Conservation (phyloP, 2,888 invertebrate species). For the Aphidius colemani region DNA sequence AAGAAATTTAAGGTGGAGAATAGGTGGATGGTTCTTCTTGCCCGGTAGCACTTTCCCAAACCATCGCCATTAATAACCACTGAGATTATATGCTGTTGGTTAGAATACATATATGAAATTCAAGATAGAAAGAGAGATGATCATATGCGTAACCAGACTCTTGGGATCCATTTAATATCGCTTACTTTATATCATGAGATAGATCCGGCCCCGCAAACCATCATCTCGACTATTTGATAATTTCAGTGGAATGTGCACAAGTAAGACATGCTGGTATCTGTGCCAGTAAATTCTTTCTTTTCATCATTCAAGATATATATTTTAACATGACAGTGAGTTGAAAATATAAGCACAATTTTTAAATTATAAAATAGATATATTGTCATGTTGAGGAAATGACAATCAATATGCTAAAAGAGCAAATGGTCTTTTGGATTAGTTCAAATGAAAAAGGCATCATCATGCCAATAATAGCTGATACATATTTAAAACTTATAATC, state of each 20-base stretch:
- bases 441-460: no score
- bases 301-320: no score
- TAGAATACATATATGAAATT: slow-evolving; percentile 21
- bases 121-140: slow-evolving; percentile 27
- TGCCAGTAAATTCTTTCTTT: not conserved
- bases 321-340: no score
- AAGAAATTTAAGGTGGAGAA: slow-evolving; percentile 33
- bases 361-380: no score
- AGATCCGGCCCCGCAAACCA: slow-evolving; percentile 30
- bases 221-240: slow-evolving; percentile 48
- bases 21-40: slow-evolving; percentile 43
- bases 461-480: no score
- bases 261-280: slow-evolving; percentile 2
- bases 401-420: no score
- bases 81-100: slow-evolving; percentile 58
- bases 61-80: slow-evolving; percentile 59
- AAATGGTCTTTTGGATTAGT: no score
- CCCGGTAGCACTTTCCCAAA: slow-evolving; percentile 61
- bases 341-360: no score
- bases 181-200: not conserved
- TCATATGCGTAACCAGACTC: slow-evolving; percentile 40
- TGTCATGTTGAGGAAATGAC: no score
- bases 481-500: no score
- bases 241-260: slow-evolving; percentile 48
- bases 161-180: slow-evolving; percentile 48